phyloP scores from a whole-genome alignment of 1,140 invertebrate species.

The Magallana ariakensis region DNA sequence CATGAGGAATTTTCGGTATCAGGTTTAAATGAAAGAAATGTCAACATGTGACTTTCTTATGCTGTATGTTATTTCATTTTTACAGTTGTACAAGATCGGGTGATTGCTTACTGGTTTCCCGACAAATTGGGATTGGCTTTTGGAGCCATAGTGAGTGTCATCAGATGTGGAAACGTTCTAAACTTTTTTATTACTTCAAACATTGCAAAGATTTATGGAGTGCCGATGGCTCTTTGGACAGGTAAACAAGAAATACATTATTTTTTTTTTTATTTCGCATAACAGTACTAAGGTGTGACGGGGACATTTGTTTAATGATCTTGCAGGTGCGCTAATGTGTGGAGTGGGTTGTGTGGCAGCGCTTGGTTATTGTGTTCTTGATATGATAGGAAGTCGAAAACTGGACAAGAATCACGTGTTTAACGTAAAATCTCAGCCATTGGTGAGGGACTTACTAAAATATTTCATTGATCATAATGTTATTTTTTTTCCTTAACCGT shows the following conservation, averaged over 20 bases:
- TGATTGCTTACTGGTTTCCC: conserved; percentile 50
- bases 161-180: conserved; percentile 44
- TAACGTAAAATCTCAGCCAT: background rate
- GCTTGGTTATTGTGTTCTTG: conserved; percentile 21
- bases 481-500: too few relatives aligned
- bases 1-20: too few relatives aligned
- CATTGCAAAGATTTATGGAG: conserved; percentile 17
- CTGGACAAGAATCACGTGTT: conserved; percentile 13
- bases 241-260: background rate
- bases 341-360: background rate
- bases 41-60: too few relatives aligned
- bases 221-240: conserved; percentile 41
- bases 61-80: background rate
- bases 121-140: conserved; percentile 43
- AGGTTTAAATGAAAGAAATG: too few relatives aligned
- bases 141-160: conserved; percentile 33
- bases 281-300: background rate
- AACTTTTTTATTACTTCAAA: conserved; percentile 50
- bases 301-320: background rate
- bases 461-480: too few relatives aligned
- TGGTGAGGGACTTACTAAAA: background rate
- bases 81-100: conserved; percentile 50
- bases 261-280: background rate
- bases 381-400: conserved; percentile 3
- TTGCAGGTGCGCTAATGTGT: conserved; percentile 7